Percentiles rank a stretch among this genome's conserved stretches.
These are phyloP conservation scores for Syritta pipiens DNA, from an alignment of 2,888 invertebrate species.

Conservation along the genomic window DNA sequence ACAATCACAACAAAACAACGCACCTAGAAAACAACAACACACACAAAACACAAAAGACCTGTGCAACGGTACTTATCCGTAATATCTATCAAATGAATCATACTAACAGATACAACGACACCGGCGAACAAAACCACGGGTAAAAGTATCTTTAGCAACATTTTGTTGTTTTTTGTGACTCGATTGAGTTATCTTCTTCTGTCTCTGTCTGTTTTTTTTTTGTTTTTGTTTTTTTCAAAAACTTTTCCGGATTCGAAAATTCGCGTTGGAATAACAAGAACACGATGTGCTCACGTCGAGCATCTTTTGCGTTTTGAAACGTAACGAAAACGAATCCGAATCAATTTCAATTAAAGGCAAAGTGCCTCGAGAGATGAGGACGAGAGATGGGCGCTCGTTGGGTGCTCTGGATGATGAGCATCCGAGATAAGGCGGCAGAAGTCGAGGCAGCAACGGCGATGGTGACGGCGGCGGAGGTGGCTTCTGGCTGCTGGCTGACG, in stretches of 20 bases:
- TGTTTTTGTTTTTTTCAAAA: slow-evolving; percentile 30
- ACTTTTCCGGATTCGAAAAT: slow-evolving; percentile 46
- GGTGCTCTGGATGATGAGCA: slow-evolving; percentile 44
- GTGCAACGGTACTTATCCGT: slow-evolving; percentile 20
- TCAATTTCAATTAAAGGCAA: slow-evolving; percentile 72
- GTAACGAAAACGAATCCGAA: slow-evolving; percentile 61
- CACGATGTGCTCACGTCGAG: slow-evolving; percentile 71
- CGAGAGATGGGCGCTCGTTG: slow-evolving; percentile 2
- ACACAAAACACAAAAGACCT: slow-evolving; percentile 9
- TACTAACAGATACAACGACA: slow-evolving; percentile 66
- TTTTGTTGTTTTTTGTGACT: too few species aligned
- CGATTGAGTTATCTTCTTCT: too few species aligned
- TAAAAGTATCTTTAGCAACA: slow-evolving; percentile 52
- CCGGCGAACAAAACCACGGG: slow-evolving; percentile 53
- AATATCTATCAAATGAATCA: slow-evolving; percentile 62
- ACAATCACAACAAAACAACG: slow-evolving; percentile 1
- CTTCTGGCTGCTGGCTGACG: too few species aligned
- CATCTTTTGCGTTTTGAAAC: slow-evolving; percentile 73
- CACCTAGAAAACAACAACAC: slow-evolving; percentile 40
- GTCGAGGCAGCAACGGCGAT: too few species aligned
- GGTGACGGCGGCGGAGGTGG: too few species aligned
- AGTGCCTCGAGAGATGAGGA: slow-evolving; percentile 11
- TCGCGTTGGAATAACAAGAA: slow-evolving; percentile 32
- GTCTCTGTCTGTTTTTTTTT: too few species aligned
- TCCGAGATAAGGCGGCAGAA: slow-evolving; percentile 64